Evolutionary conservation across 92 coral and sea anemone genomes (phyloP).

Genomic region (Galaxea fascicularis): DNA sequence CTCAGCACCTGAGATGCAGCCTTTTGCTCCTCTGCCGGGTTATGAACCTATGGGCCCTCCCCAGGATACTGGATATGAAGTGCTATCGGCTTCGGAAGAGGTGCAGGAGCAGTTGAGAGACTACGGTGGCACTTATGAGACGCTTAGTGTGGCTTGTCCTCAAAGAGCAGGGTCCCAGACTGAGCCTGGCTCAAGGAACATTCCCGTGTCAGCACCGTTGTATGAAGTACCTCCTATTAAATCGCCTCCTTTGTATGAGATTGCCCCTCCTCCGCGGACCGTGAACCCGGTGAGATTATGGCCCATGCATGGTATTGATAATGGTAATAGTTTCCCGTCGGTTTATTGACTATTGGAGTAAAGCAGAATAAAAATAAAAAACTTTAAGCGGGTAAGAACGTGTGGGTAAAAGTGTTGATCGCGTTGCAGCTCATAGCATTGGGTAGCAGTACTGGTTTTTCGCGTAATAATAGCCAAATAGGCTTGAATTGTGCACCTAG

Average conservation of each 20-base stretch:
- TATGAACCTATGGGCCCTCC: conserved; percentile 79
- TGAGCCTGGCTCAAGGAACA: conserved; percentile 39
- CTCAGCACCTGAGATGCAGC: conserved; percentile 64
- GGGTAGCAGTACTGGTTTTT: no score
- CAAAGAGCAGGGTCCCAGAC: conserved; percentile 52
- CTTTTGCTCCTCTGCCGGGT: conserved; percentile 78
- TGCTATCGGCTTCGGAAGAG: conserved; percentile 37
- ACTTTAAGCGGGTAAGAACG: no score
- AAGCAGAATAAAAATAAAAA: no score
- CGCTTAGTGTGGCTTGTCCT: conserved; percentile 39
- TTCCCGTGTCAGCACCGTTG: conserved; percentile 59
- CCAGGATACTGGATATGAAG: conserved; percentile 52
- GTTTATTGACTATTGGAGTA: no score
- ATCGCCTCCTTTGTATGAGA: conserved; percentile 64
- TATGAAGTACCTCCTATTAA: conserved; percentile 83
- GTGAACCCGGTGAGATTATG: conserved; percentile 50
- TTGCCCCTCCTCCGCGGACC: conserved; percentile 86
- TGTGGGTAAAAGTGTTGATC: no score
- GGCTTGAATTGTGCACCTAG: no score
- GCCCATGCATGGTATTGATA: background rate
- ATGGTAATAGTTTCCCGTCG: background rate
- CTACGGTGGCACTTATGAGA: conserved; percentile 49
- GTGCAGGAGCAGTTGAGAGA: conserved; percentile 1
- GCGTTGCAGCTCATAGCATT: no score
- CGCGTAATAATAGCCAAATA: no score